These are phyloP conservation scores for Drosophila austrosaltans DNA, from an alignment of 2,888 invertebrate species.

Conservation along the genomic window DNA sequence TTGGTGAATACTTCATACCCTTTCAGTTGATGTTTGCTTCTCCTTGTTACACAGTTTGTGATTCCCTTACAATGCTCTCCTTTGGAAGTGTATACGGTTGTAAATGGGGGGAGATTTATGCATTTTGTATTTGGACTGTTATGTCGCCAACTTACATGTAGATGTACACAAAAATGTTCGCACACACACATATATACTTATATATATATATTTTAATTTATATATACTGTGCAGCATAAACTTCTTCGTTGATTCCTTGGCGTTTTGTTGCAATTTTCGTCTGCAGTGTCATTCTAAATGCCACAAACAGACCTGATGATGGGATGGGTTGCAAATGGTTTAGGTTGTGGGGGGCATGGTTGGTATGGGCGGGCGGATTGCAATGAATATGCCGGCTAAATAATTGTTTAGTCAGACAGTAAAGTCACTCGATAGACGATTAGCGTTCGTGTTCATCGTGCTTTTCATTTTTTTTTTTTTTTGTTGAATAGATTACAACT, in stretches of 20 bases:
- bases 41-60: background rate
- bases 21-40: background rate
- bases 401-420: conserved; percentile 64
- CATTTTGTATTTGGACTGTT: conserved; percentile 17
- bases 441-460: conserved; percentile 38
- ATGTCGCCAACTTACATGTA: conserved; percentile 36
- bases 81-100: conserved; percentile 29
- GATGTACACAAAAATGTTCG: conserved; percentile 12
- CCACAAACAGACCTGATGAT: conserved; percentile 25
- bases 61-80: background rate
- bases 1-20: background rate
- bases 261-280: conserved; percentile 50
- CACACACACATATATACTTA: conserved; percentile 16
- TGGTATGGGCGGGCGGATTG: conserved; percentile 4
- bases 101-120: conserved; percentile 54
- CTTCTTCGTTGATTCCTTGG: conserved; percentile 47
- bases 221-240: conserved; percentile 30
- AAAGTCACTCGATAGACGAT: conserved; percentile 66
- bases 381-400: conserved; percentile 51
- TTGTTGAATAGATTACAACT: conserved; percentile 36
- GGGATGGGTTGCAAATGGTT: conserved; percentile 6
- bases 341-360: background rate
- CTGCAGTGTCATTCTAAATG: conserved; percentile 46
- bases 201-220: conserved; percentile 24
- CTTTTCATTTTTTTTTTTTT: conserved; percentile 1